Evolutionary conservation across 2,113 vertebrate species (phyloP), one percentile per base, ranked within the genome.

Genomic region (Caracal caracal): DNA sequence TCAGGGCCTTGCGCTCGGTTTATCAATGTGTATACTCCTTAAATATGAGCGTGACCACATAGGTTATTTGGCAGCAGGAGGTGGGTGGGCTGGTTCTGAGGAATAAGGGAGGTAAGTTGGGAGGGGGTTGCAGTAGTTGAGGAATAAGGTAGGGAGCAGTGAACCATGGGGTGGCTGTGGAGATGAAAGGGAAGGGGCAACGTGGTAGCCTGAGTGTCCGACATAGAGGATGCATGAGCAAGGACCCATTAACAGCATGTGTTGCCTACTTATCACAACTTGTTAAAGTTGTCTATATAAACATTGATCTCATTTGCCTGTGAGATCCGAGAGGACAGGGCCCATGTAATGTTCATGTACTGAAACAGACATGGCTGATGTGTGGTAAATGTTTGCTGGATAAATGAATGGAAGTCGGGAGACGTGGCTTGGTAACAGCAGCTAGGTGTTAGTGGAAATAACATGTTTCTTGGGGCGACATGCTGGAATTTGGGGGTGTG

Each of bases 401-500:
- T 33, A 65, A 75, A n/a, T 24, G 10, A 73, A 15, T 43, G 68
- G 66, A 59, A 43, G 9, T 80, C 70, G 56, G 65, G 40, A 51
- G 53, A n/a, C 7, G 17, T 65, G 43, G 30, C 20, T 33, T 82
- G 30, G n/a, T 70, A 65, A 26, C 30, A 22, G 49, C n/a, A 68
- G 63, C 33, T 40, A 10, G 5, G 11, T 33, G 3, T 53, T 91
- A 12, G 49, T 75, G 20, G 75, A 76, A 76, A n/a, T 61, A 51
- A 19, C 8, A 20, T 8, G 10, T 78, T 91, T 94, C 30, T 80
- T 96, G 70, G 2, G 49, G 81, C 0, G n/a, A 78, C 2, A 1
- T 73, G 19, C 61, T 95, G 85, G 30, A 80, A 85, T 56, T 82
- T 66, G 78, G 30, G n/a, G 30, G 16, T 95, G 26, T 83, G 76